Evolutionary conservation across 2,113 vertebrate genomes (phyloP).

Genomic region (Pteropus alecto): DNA sequence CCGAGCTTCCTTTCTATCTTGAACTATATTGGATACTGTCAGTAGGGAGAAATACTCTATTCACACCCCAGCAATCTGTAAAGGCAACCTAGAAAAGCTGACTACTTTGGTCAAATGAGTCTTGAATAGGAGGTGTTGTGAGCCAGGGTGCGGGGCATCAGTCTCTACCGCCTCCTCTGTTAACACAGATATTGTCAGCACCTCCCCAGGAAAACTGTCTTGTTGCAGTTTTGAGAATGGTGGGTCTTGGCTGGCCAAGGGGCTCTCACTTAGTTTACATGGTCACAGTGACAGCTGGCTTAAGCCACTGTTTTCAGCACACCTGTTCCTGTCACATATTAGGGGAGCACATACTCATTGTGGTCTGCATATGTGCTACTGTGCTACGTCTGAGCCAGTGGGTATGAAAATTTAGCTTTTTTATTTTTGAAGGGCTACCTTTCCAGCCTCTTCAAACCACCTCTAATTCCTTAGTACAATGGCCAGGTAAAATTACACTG

Average conservation of each 20-base stretch:
- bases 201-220: background rate
- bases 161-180: background rate
- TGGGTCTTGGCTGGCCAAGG: background rate
- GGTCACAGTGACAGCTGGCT: background rate
- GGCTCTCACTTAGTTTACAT: background rate
- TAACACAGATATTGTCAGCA: background rate
- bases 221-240: background rate
- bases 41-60: background rate
- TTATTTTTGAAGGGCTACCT: background rate
- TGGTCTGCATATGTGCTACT: background rate
- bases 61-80: background rate
- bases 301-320: background rate
- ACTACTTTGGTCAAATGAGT: background rate
- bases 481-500: background rate
- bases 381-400: background rate
- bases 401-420: background rate
- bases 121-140: background rate
- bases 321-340: rapidly evolving
- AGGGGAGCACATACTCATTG: background rate
- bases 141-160: background rate
- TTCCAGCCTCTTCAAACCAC: background rate
- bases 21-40: background rate
- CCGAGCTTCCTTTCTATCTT: background rate
- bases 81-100: background rate
- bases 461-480: background rate